Percentiles rank a stretch among this genome's conserved stretches.
Conservation (phyloP, 2,797 vertebrate genomes). For the Hypotaenidia philippensis region DNA sequence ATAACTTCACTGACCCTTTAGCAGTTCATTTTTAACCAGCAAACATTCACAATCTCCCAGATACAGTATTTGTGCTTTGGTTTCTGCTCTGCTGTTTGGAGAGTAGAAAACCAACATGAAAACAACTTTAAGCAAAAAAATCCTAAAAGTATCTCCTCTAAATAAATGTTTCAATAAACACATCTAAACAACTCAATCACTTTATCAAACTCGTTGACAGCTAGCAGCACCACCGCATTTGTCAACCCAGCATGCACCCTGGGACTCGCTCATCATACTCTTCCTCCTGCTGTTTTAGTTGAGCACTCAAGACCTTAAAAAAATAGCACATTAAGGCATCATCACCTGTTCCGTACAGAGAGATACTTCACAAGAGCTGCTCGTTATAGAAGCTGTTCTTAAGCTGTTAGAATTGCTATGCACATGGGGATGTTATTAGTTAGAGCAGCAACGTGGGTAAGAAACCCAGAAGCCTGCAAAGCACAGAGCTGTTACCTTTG, state of each 20-base stretch:
- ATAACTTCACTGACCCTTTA: neutral
- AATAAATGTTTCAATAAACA: neutral
- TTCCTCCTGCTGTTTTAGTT: neutral
- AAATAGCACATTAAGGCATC: neutral
- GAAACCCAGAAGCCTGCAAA: neutral
- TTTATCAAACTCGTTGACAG: neutral
- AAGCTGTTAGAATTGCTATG: neutral
- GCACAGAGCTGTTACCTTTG: constrained; percentile 87
- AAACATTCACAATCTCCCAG: fast-evolving
- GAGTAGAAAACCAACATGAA: neutral
- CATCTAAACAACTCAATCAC: neutral
- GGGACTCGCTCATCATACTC: neutral
- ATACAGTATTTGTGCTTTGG: neutral
- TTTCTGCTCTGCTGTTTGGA: neutral
- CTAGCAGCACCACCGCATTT: neutral
- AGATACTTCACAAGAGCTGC: neutral
- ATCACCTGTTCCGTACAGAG: neutral
- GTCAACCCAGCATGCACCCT: neutral
- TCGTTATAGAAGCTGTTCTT: neutral
- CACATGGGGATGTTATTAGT: neutral
- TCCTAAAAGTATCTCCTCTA: neutral
- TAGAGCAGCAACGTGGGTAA: neutral
- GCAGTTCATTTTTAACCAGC: neutral
- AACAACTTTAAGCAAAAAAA: neutral
- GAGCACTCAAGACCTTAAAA: neutral